Evolutionary conservation across 2,113 vertebrate species (phyloP).

Genomic region (Pseudonaja textilis): DNA sequence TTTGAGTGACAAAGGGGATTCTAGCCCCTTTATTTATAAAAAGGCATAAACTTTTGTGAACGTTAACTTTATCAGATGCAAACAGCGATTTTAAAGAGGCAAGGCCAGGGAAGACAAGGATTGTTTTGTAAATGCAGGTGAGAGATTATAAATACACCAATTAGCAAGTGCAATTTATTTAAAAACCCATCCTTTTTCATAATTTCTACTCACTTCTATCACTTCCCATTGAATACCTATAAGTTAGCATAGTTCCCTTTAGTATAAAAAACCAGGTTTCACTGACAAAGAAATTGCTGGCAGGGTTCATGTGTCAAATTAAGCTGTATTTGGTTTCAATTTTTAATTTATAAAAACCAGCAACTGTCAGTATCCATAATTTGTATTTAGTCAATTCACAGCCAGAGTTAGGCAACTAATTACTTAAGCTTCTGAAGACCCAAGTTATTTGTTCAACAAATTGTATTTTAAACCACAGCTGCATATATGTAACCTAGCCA

Average conservation of each 20-base stretch:
- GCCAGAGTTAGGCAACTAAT: background rate
- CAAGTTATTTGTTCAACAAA: background rate
- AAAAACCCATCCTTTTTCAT: background rate
- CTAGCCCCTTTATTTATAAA: background rate
- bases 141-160: background rate
- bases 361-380: background rate
- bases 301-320: background rate
- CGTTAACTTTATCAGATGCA: background rate
- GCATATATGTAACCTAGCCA: background rate
- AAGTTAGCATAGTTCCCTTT: background rate
- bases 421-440: background rate
- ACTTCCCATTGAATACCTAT: background rate
- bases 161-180: background rate
- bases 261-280: background rate
- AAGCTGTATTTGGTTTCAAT: background rate
- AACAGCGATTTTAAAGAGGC: background rate
- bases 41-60: background rate
- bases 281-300: background rate
- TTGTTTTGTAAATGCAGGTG: background rate
- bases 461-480: background rate
- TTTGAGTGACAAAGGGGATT: background rate
- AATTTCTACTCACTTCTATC: background rate
- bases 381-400: background rate
- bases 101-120: background rate
- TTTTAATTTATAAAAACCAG: background rate